Conservation (phyloP, 2,113 vertebrate genomes). For the Lanius collurio region DNA sequence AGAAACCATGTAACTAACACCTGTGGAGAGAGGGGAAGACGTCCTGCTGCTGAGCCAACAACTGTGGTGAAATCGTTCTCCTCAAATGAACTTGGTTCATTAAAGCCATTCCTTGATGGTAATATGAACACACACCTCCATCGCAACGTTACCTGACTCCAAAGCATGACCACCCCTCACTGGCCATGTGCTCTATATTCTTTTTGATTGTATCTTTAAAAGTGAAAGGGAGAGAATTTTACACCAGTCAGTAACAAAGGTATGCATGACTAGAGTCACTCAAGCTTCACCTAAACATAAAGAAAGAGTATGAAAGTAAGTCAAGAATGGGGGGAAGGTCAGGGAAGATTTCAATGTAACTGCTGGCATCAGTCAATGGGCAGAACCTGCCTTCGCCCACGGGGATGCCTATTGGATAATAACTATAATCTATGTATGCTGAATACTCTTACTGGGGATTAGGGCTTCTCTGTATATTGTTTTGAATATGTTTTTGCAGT, state of each 20-base stretch:
- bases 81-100: background rate
- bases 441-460: background rate
- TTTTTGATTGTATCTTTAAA: background rate
- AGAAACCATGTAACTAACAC: fast-evolving
- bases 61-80: background rate
- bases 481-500: background rate
- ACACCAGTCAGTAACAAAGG: background rate
- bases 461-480: background rate
- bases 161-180: background rate
- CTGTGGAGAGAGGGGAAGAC: background rate
- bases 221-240: background rate
- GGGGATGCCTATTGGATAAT: background rate
- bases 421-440: background rate
- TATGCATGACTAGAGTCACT: background rate
- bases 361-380: background rate
- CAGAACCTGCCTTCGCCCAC: background rate
- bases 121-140: background rate
- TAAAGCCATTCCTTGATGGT: background rate
- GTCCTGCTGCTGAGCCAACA: background rate
- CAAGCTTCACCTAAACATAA: background rate
- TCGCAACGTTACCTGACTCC: fast-evolving
- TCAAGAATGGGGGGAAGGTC: background rate
- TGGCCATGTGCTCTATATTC: background rate
- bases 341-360: background rate
- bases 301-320: background rate